Percentiles rank a stretch among this genome's conserved stretches.
Evolutionary conservation across 2,888 invertebrate species (phyloP).

Genomic region (Catotricha subobsoleta): DNA sequence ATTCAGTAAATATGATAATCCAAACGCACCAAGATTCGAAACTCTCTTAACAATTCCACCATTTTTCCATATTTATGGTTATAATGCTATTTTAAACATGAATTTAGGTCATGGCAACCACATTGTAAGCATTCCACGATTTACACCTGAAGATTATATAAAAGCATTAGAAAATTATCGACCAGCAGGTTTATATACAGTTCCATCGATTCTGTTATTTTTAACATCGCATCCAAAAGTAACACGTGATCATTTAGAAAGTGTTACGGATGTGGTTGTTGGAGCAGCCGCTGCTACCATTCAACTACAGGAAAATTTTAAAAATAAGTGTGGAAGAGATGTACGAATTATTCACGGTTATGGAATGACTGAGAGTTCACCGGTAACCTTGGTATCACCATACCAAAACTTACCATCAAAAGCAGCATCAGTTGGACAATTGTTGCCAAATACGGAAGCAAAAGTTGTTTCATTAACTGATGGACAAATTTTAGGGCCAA

Average conservation of each 20-base stretch:
- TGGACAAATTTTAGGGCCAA: conserved; percentile 37
- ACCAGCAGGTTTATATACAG: conserved; percentile 47
- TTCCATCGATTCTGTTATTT: conserved; percentile 60
- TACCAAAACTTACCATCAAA: conserved; percentile 39
- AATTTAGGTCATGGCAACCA: conserved; percentile 41
- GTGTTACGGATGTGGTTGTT: conserved; percentile 43
- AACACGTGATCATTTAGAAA: conserved; percentile 43
- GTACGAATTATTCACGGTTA: conserved; percentile 36
- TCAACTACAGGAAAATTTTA: conserved; percentile 42
- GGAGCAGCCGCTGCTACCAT: conserved; percentile 59
- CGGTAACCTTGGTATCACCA: conserved; percentile 42
- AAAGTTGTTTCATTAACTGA: conserved; percentile 39
- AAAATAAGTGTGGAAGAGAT: conserved; percentile 36
- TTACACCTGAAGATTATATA: conserved; percentile 55
- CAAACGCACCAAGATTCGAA: conserved; percentile 31
- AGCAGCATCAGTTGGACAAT: conserved; percentile 47
- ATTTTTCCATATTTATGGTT: conserved; percentile 64
- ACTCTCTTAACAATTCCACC: conserved; percentile 47
- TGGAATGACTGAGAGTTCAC: conserved; percentile 52
- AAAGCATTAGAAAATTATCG: conserved; percentile 40
- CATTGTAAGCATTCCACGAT: conserved; percentile 46
- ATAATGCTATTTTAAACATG: conserved; percentile 46
- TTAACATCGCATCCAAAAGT: conserved; percentile 53
- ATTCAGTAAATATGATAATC: conserved; percentile 13
- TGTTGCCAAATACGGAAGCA: conserved; percentile 48